Evolutionary conservation across 2,888 invertebrate species (phyloP), one percentile per base, ranked within the genome.

Genomic region (Lasioglossum zephyrum): DNA sequence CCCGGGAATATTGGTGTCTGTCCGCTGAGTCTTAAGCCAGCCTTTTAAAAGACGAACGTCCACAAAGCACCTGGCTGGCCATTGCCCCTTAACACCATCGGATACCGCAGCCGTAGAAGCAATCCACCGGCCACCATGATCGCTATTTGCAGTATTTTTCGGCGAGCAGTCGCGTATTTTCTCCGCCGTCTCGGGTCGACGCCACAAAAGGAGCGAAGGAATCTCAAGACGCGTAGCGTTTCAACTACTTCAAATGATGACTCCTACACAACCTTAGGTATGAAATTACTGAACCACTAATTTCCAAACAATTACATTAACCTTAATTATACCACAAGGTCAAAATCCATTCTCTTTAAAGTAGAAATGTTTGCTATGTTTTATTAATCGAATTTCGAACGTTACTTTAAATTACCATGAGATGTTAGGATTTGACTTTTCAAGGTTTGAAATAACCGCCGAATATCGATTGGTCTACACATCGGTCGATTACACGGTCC

Each of bases 31-130:
- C 73, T 13, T 77, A 70, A 85, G 69, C 84, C 84, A 77, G 57
- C 77, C 53, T 72, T 77, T 84, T 77, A 84, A 81, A 77, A 60
- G 60, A 86, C 74, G 81, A 77, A 81, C 72, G 74, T 77, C 70
- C 60, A 73, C 74, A 73, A 85, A 85, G 39, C 76, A 69, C n/a
- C 69, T 63, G 53, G 73, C 69, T 31, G 49, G 36, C 75, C 84
- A 83, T 73, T 72, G 72, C 26, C 72, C 49, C 76, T 41, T 80
- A 84, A 85, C 84, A 53, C 84, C 84, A 18, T 31, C 57, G 16
- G 66, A 72, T 77, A 77, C 13, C 73, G 6, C 26, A 57, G 36
- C 69, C 26, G 63, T 31, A 4, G 11, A 8, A 18, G 16, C 73
- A 83, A 76, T 39, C 79, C 22, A 22, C 47, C 47, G 16, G 31